These are phyloP conservation scores for Ammodramus savannarum DNA, from an alignment of 2,113 vertebrate genomes.

Conservation along the genomic window DNA sequence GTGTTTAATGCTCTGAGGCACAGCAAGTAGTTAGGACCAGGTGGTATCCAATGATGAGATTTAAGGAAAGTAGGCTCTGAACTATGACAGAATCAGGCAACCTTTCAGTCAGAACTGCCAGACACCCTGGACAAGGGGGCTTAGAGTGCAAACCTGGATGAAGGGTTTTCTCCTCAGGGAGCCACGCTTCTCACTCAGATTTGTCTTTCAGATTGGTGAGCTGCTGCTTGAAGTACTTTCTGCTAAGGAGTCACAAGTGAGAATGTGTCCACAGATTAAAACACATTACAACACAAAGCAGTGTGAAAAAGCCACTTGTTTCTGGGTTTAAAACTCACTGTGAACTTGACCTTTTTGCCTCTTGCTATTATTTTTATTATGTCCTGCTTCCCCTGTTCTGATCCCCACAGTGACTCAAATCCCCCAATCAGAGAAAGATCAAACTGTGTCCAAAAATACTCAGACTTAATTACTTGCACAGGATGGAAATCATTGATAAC, in stretches of 20 bases:
- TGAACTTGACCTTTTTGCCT: neutral
- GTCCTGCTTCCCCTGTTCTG: neutral
- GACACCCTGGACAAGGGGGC: neutral
- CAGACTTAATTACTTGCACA: conserved; percentile 11
- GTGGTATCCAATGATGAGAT: neutral
- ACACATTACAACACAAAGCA: neutral
- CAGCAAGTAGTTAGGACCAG: neutral
- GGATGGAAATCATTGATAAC: conserved; percentile 29
- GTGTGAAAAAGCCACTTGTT: neutral
- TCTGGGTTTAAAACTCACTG: neutral
- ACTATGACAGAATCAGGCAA: neutral
- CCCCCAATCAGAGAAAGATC: neutral
- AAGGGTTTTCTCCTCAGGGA: neutral
- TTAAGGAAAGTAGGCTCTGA: neutral
- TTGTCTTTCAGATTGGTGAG: neutral
- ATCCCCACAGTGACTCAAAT: conserved; percentile 7
- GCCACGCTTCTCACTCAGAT: neutral
- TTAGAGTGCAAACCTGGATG: neutral
- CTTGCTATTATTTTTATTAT: neutral
- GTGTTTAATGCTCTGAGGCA: neutral
- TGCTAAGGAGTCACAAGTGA: neutral
- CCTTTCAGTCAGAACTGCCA: neutral
- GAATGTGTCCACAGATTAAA: neutral
- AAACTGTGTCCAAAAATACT: conserved; percentile 23
- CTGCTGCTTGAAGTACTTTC: neutral